phyloP scores from a whole-genome alignment of 2,113 vertebrate genomes.

The Hypanus sabinus region DNA sequence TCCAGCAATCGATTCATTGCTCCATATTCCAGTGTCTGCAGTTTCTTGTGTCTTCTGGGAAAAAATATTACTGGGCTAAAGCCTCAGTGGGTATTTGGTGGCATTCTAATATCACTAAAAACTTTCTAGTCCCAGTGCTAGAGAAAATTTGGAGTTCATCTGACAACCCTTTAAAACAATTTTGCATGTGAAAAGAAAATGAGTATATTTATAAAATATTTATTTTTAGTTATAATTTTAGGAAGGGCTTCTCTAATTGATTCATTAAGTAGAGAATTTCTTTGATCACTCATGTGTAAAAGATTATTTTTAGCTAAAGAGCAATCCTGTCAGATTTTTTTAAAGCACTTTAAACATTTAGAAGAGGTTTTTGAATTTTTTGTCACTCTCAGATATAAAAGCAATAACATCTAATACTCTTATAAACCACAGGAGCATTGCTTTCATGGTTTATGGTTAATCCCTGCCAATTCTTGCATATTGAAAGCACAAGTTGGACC shows the following conservation, averaged over 20 bases:
- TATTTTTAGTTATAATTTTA: conserved; percentile 14
- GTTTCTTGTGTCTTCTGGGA: too few species aligned
- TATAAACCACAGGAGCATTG: neutral
- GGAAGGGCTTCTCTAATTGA: neutral
- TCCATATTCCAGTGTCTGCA: too few species aligned
- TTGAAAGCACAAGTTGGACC: neutral
- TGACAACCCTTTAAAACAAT: neutral
- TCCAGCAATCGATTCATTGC: too few species aligned
- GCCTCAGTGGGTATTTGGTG: neutral
- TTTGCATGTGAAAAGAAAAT: neutral
- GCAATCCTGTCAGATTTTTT: neutral
- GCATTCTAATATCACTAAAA: neutral
- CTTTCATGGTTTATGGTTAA: neutral
- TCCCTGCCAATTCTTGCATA: neutral
- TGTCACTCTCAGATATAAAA: neutral
- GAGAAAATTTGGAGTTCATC: neutral
- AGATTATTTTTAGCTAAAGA: neutral
- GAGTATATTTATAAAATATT: neutral
- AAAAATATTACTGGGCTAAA: neutral
- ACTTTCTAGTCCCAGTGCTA: neutral
- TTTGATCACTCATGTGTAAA: neutral
- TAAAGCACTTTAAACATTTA: neutral
- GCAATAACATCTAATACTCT: neutral
- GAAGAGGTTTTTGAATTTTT: neutral
- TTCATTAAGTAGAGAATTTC: neutral